Conservation (phyloP, 2,797 vertebrate species). For the Typhlichthys subterraneus region DNA sequence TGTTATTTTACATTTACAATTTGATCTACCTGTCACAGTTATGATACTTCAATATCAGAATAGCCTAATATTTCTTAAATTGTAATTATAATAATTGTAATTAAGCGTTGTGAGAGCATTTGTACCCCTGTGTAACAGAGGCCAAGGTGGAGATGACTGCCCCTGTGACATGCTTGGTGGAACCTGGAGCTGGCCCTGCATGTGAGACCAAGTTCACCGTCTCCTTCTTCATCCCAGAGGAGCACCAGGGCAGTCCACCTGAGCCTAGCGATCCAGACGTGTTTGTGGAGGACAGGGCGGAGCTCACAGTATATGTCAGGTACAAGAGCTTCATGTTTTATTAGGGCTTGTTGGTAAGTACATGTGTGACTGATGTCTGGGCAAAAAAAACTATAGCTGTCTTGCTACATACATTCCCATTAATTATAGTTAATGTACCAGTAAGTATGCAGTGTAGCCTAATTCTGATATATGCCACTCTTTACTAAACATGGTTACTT, state of each 20-base stretch:
- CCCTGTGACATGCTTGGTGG: conserved; percentile 76
- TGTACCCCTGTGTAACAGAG: conserved; percentile 53
- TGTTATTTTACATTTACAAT: too few relatives aligned
- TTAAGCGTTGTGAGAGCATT: too few relatives aligned
- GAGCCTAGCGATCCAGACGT: conserved; percentile 69
- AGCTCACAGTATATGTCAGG: conserved; percentile 80
- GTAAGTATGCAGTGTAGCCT: too few relatives aligned
- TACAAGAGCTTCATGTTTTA: conserved; percentile 30
- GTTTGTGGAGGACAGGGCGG: conserved; percentile 80
- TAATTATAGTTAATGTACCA: too few relatives aligned
- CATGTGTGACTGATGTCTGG: not conserved
- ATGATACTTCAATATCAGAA: too few relatives aligned
- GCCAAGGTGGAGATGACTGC: conserved; percentile 81
- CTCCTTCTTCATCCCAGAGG: conserved; percentile 76
- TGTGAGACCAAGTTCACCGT: conserved; percentile 75
- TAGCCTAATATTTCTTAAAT: too few relatives aligned
- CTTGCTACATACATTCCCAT: too few relatives aligned
- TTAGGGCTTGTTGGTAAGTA: not conserved
- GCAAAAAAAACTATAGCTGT: not conserved
- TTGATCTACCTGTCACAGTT: too few relatives aligned
- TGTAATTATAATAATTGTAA: too few relatives aligned
- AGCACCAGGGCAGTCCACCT: conserved; percentile 75
- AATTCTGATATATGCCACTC: too few relatives aligned
- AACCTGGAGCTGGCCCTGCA: conserved; percentile 72
- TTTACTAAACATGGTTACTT: too few relatives aligned